phyloP scores from a whole-genome alignment of 2,113 vertebrate species.

The Mormyrus iriodes region DNA sequence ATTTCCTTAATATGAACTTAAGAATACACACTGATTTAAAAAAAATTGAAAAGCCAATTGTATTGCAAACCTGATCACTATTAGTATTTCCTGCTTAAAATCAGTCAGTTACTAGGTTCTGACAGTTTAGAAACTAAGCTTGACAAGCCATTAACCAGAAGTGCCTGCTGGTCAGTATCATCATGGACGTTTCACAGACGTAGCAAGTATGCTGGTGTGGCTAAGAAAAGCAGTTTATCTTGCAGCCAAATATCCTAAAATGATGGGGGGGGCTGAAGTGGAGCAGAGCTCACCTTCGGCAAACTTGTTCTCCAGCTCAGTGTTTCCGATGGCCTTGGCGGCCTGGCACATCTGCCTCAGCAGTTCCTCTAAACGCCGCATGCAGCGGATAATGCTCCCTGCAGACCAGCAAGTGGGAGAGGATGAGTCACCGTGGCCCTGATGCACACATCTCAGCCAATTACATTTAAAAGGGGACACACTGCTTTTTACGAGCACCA shows the following conservation, averaged over 20 bases:
- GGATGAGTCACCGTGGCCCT: conserved; percentile 5
- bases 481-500: background rate
- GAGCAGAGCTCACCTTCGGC: conserved; percentile 71
- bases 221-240: background rate
- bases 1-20: background rate
- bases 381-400: conserved; percentile 97
- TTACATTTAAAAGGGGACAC: background rate
- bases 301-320: conserved; percentile 96
- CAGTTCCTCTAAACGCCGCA: conserved; percentile 89
- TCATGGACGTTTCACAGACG: background rate
- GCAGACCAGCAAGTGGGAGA: background rate
- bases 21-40: background rate
- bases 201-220: background rate
- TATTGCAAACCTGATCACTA: background rate
- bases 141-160: background rate
- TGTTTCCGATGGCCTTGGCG: conserved; percentile 96
- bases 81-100: no score
- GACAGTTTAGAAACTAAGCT: background rate
- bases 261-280: no score
- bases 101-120: background rate
- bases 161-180: background rate
- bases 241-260: background rate
- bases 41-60: background rate
- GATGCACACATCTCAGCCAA: background rate
- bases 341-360: conserved; percentile 96